Conservation (phyloP, 2,113 vertebrate genomes). For the Epinephelus fuscoguttatus region DNA sequence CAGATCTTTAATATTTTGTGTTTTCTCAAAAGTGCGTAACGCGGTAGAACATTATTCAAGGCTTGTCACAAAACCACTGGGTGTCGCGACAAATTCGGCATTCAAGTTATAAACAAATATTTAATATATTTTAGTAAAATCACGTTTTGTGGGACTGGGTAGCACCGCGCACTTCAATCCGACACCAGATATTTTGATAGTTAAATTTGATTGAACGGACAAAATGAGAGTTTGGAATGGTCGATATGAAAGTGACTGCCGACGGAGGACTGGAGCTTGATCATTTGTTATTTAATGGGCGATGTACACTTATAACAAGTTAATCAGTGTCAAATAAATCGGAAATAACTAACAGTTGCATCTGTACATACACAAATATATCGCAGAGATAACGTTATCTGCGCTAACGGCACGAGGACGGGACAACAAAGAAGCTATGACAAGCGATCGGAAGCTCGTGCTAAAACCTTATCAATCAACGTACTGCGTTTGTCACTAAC, state of each 20-base stretch:
- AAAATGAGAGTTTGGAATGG: not conserved
- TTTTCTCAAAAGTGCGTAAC: not conserved
- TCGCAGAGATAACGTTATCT: not conserved
- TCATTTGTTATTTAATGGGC: accelerated
- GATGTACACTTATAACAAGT: not conserved
- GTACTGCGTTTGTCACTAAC: not conserved
- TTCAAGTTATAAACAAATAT: accelerated
- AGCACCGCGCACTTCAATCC: accelerated
- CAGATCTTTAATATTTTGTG: not conserved
- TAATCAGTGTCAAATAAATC: not conserved
- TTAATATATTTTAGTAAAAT: not conserved
- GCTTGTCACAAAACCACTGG: accelerated
- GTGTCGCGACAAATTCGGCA: not conserved
- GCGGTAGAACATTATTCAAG: accelerated
- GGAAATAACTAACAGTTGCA: not conserved
- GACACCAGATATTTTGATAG: not conserved
- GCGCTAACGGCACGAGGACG: constrained; percentile 66
- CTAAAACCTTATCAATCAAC: not conserved
- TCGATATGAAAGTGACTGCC: not conserved
- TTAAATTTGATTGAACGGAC: not conserved
- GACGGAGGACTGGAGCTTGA: not conserved
- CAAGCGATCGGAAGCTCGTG: not conserved
- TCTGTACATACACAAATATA: not conserved
- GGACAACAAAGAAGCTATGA: constrained; percentile 79
- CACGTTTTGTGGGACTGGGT: too few relatives aligned